Evolutionary conservation across 2,113 vertebrate species (phyloP), one percentile per base, ranked within the genome.

Genomic region (Pao palembangensis): DNA sequence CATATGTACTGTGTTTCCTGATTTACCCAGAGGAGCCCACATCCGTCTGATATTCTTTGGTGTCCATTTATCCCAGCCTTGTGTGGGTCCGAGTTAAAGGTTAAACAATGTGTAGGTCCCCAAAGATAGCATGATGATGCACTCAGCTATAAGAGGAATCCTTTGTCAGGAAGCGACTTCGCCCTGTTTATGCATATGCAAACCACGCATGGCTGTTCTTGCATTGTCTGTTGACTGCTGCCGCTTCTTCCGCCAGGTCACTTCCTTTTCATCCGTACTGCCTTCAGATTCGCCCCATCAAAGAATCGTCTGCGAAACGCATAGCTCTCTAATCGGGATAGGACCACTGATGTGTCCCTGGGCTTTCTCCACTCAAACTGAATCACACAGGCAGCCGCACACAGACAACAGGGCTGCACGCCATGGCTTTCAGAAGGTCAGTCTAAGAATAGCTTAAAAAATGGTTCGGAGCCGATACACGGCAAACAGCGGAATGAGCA

Each of bases 321-420:
- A 78, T 81, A 20, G 69, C 62, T 71, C 57, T 20, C 43, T 75
- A 70, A 88, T 80, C 64, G 47, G 73, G 21, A 66, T 55, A 64
- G 76, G 70, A 71, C 66, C 73, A 58, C 67, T 74, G 81, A 82
- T 82, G 84, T 86, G 78, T 80, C 82, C 79, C 73, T 61, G 65
- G 79, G 79, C 82, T 65, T 73, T 82, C 67, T 81, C 52, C 76
- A 82, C 89, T 85, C 73, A 75, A 61, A 71, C 69, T 71, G 61
- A 76, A 88, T 88, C 88, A 89, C 80, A 80, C 82, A 79, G 77
- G 57, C 79, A 64, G 73, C 38, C 82, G 72, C 84, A 85, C 86
- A 81, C 73, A 82, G 68, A 87, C 76, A 86, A 85, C 83, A 63
- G 73, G 44, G 70, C 79, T 51, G 71, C 61, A 73, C 67, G 73